Base-by-base conservation (phyloP, 2,797 vertebrate species). In the Melanotaenia parkinsoni region DNA sequence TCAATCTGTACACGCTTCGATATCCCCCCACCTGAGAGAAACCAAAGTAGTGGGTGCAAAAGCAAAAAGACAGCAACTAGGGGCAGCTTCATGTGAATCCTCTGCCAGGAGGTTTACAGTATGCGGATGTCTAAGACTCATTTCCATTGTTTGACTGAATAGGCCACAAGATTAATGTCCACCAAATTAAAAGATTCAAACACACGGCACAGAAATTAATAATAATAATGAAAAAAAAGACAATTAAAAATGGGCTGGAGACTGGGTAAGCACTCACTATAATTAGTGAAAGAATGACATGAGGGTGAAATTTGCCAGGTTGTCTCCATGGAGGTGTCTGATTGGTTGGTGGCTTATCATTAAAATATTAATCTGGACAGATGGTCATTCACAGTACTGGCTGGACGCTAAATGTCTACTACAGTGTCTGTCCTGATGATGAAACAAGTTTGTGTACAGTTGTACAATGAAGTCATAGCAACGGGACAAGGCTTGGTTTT, bases 151-250 rank as follows among this genome's bases (percentile, higher is more conserved):
- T 86, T 68, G 79, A 67, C 77, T 81, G 77, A 86, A 84, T 79
- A 90, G 89, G 90, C 90, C 89, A 87, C 84, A 74, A 85, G 77
- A 86, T 83, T 77, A 67, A 86, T 83, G 79, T 89, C 75, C 85
- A 86, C 86, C 69, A 82, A 87, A 80, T 77, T 32, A 81, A 89
- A 83, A 83, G 73, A 74, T 85, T 88, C 83, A 86, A 82, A 90
- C 86, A 92, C 86, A 62, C 86, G 83, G 82, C 89, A 91, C 85
- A 83, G 77, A 79, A 18, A 32, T 32, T 32, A 5, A 32, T 32
- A 32, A 32, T 32, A 87, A 73, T 80, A 73, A 57, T 28, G 28
- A 26, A 72, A 77, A 76, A 56, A 45, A 65, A 67, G 65, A 70
- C 45, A 40, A 67, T 63, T 78, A 61, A 18, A 18, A 64, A 69